Percentiles rank a stretch among this genome's conserved stretches.
phyloP scores from a whole-genome alignment of 2,888 invertebrate species.

The Acrocyrtus sp. region DNA sequence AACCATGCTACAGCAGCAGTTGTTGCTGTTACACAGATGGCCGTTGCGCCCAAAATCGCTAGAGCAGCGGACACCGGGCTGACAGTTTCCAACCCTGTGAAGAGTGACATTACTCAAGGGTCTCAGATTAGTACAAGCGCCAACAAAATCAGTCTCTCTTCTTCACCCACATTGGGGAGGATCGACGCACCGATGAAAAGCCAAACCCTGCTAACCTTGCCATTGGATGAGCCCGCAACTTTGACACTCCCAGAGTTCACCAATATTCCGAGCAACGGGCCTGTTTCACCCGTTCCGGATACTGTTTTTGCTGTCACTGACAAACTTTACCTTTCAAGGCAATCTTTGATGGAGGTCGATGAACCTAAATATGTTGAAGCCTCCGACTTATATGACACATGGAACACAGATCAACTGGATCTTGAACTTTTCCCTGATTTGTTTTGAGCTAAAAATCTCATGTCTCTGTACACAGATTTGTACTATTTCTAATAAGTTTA shows the following conservation, averaged over 20 bases:
- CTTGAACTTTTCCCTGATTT: constrained; percentile 6
- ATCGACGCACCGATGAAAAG: constrained; percentile 2
- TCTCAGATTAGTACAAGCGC: constrained; percentile 17
- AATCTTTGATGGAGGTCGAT: not conserved
- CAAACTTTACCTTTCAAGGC: not conserved
- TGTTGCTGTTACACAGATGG: constrained; percentile 3
- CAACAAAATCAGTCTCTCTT: not conserved
- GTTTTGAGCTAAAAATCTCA: too few relatives aligned
- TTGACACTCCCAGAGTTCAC: constrained; percentile 9
- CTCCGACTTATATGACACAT: not conserved
- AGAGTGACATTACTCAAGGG: not conserved
- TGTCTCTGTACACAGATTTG: too few relatives aligned
- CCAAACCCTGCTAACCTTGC: not conserved
- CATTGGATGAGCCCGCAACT: constrained; percentile 18
- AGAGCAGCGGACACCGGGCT: constrained; percentile 8
- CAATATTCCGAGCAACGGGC: not conserved
- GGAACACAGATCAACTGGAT: not conserved
- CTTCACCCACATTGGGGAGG: not conserved
- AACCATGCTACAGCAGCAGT: constrained; percentile 11
- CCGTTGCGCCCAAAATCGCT: constrained; percentile 3
- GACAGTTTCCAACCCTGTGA: not conserved
- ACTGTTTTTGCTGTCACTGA: not conserved
- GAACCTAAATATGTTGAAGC: not conserved
- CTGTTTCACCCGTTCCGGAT: constrained; percentile 7
- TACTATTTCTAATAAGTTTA: too few relatives aligned